These are phyloP conservation scores for Teleiodes luculella DNA, from an alignment of 2,888 invertebrate species.

Conservation along the genomic window DNA sequence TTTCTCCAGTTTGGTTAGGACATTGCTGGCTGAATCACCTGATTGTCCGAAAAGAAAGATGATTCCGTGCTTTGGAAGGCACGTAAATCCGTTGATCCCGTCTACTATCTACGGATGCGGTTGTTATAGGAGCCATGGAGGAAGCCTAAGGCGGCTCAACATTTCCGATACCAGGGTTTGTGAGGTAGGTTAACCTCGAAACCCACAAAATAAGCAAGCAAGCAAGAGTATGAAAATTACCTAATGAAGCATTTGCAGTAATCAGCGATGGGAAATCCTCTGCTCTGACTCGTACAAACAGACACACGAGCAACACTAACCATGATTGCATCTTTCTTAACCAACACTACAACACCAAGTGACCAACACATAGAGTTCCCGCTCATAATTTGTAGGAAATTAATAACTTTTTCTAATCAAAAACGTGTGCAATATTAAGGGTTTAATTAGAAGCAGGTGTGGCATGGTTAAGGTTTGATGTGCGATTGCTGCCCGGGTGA, in stretches of 20 bases:
- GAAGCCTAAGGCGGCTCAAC: no score
- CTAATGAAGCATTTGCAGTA: conserved; percentile 85
- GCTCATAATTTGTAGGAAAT: conserved; percentile 56
- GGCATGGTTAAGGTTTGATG: conserved; percentile 55
- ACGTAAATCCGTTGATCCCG: no score
- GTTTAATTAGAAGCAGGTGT: conserved; percentile 47
- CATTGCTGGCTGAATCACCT: no score
- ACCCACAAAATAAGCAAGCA: neutral
- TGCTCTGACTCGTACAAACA: conserved; percentile 36
- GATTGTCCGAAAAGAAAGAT: no score
- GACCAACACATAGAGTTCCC: conserved; percentile 19
- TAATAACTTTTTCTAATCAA: conserved; percentile 22
- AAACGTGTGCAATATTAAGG: conserved; percentile 39
- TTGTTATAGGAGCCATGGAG: no score
- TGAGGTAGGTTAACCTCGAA: no score
- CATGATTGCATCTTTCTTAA: conserved; percentile 50
- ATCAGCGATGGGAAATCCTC: conserved; percentile 86
- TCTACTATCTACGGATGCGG: no score
- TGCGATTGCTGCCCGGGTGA: conserved; percentile 23
- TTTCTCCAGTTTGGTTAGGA: no score
- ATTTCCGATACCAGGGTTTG: no score
- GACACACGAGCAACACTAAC: conserved; percentile 36
- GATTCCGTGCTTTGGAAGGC: no score
- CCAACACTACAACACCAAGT: conserved; percentile 8
- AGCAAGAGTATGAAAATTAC: conserved; percentile 59